These are phyloP conservation scores for Lonchura striata DNA, from an alignment of 2,113 vertebrate species.

Conservation along the genomic window DNA sequence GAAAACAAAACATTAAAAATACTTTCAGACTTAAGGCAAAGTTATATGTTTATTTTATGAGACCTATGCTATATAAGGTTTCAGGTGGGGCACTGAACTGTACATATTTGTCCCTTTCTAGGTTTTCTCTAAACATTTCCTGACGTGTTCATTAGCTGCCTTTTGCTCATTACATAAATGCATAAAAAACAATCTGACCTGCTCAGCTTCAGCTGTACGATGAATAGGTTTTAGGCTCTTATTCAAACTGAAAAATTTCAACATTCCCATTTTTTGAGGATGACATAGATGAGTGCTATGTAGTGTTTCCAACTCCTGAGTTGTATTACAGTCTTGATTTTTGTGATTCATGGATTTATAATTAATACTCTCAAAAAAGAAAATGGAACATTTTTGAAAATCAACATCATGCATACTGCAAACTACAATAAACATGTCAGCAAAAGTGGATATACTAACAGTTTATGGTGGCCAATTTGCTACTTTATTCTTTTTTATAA, in stretches of 20 bases:
- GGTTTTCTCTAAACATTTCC: neutral
- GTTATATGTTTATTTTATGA: neutral
- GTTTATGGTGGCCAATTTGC: slow-evolving; percentile 41
- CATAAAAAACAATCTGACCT: neutral
- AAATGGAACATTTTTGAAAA: slow-evolving; percentile 46
- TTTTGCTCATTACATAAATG: slow-evolving; percentile 20
- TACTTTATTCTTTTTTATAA: slow-evolving; percentile 50
- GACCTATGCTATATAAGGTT: neutral
- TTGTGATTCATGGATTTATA: slow-evolving; percentile 29
- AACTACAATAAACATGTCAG: slow-evolving; percentile 57
- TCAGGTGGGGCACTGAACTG: neutral
- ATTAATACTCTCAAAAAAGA: slow-evolving; percentile 26
- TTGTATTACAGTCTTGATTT: neutral
- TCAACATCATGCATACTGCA: slow-evolving; percentile 16
- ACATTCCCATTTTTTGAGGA: neutral
- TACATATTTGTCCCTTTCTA: neutral
- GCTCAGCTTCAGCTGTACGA: neutral
- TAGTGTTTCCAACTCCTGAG: neutral
- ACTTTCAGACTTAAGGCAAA: neutral
- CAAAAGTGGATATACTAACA: slow-evolving; percentile 54
- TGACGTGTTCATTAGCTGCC: neutral
- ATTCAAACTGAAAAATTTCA: slow-evolving; percentile 24
- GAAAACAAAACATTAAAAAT: neutral
- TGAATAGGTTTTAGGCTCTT: slow-evolving; percentile 11
- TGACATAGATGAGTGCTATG: neutral